A percentile compares a stretch with the other conserved stretches of the same genome.
Evolutionary conservation across 1,140 invertebrate species (phyloP).

Genomic region (Euwallacea fornicatus): DNA sequence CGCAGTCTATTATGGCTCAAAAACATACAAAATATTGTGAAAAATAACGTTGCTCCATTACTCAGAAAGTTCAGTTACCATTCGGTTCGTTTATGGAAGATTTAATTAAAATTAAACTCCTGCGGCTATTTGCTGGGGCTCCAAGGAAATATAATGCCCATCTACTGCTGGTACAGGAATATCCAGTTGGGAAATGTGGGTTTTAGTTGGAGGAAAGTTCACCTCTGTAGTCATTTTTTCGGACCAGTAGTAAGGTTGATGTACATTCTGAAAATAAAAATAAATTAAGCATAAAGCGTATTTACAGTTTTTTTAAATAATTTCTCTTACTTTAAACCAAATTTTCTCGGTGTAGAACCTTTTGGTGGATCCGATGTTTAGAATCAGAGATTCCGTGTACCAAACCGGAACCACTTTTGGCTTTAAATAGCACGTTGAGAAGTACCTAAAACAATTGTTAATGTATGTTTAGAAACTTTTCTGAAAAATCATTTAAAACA

Average conservation of each 20-base stretch:
- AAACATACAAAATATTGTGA: too few species aligned
- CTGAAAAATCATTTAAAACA: neutral
- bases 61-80: too few species aligned
- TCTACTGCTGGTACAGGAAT: constrained; percentile 13
- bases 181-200: constrained; percentile 6
- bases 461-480: neutral
- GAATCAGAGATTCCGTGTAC: constrained; percentile 41
- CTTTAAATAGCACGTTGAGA: constrained; percentile 40
- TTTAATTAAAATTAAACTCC: neutral
- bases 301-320: neutral
- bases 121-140: neutral
- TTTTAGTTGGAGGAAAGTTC: constrained; percentile 23
- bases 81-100: too few species aligned
- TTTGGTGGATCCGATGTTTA: constrained; percentile 39
- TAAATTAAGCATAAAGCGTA: too few species aligned
- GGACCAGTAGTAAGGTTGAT: constrained; percentile 39
- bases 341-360: constrained; percentile 38
- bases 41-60: too few species aligned
- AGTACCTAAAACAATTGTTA: constrained; percentile 32
- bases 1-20: too few species aligned
- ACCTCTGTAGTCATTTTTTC: constrained; percentile 42
- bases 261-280: constrained; percentile 31
- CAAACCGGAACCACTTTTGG: constrained; percentile 35
- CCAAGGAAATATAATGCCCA: constrained; percentile 37
- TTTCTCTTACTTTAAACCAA: constrained; percentile 39